Evolutionary conservation across 2,888 invertebrate genomes (phyloP).

Genomic region (Auanema freiburgensis): DNA sequence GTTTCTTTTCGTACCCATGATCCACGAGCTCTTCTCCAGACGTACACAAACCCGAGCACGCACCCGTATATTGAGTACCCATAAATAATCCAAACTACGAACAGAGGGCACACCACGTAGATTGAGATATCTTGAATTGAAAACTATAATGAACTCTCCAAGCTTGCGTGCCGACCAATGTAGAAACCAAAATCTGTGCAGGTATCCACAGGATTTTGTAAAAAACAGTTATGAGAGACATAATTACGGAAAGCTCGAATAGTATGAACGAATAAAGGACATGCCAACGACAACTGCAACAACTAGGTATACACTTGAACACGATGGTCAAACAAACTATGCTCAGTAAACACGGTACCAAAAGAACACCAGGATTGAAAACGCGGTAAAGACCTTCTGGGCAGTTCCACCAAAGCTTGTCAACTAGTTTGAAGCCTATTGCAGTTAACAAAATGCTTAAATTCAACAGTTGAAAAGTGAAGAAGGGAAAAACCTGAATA

Average conservation of each 20-base stretch:
- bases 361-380: constrained; percentile 12
- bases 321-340: background rate
- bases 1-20: background rate
- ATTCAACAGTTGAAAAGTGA: background rate
- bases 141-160: background rate
- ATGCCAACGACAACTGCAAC: constrained; percentile 7
- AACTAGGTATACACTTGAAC: background rate
- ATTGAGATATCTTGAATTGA: background rate
- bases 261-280: background rate
- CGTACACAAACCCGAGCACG: background rate
- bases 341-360: constrained; percentile 4
- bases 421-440: background rate
- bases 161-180: background rate
- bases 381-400: background rate
- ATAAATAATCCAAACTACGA: constrained; percentile 2
- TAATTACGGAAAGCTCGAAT: too few species aligned
- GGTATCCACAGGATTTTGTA: background rate
- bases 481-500: constrained; percentile 1
- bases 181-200: background rate
- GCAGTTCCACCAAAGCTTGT: constrained; percentile 1
- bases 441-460: constrained; percentile 10
- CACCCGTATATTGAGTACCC: background rate
- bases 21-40: background rate
- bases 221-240: background rate
- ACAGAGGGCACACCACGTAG: background rate